Percentiles rank a stretch among this genome's conserved stretches.
These are phyloP conservation scores for Congeria kusceri DNA, from an alignment of 2,888 invertebrate species.

Conservation along the genomic window DNA sequence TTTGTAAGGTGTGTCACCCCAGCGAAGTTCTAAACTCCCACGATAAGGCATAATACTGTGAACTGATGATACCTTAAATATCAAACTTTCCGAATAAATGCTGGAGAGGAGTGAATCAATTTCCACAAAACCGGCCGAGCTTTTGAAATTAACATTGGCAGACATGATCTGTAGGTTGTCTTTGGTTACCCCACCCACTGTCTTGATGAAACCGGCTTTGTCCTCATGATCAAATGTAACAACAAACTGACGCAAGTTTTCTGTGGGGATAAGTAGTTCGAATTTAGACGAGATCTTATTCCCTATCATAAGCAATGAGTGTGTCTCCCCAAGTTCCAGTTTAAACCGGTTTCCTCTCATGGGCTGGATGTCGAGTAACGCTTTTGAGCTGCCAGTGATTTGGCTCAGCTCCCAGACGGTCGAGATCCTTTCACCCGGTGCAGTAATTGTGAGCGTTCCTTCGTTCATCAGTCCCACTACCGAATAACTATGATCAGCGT, in stretches of 20 bases:
- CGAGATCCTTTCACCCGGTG: constrained; percentile 49
- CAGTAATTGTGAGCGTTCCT: constrained; percentile 40
- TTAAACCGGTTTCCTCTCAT: constrained; percentile 51
- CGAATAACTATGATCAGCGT: not conserved
- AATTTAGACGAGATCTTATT: constrained; percentile 49
- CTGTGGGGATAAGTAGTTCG: constrained; percentile 63
- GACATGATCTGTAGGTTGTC: constrained; percentile 60
- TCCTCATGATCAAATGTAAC: constrained; percentile 64
- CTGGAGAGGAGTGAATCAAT: constrained; percentile 51
- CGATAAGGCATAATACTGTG: constrained; percentile 65
- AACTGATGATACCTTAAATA: constrained; percentile 47
- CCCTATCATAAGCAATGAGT: constrained; percentile 28
- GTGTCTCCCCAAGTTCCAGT: constrained; percentile 41
- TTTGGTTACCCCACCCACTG: constrained; percentile 48
- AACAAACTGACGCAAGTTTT: constrained; percentile 49
- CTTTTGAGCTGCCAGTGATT: constrained; percentile 16
- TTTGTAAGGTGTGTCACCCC: constrained; percentile 55
- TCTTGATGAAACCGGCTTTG: constrained; percentile 52
- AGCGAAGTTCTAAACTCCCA: constrained; percentile 57
- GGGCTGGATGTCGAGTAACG: constrained; percentile 44
- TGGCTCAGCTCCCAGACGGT: constrained; percentile 47
- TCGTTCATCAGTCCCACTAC: constrained; percentile 26
- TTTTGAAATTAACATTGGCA: constrained; percentile 50
- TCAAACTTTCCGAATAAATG: constrained; percentile 60
- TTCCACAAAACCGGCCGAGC: constrained; percentile 38